A percentile compares a stretch with the other conserved stretches of the same genome.
Evolutionary conservation across 2,888 invertebrate genomes (phyloP).

Genomic region (Eurytoma californica): DNA sequence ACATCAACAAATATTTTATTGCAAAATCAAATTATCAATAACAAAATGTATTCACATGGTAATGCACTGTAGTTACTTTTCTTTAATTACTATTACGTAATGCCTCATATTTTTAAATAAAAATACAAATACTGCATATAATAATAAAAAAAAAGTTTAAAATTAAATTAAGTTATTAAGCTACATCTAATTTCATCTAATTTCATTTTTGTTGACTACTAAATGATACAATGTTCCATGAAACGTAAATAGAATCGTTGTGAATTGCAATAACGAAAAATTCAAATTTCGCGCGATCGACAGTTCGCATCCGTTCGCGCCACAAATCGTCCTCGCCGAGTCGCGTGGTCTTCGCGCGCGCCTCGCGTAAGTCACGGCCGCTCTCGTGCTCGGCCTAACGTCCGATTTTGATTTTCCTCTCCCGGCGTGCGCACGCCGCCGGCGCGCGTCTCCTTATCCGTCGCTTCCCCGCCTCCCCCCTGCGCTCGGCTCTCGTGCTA

Average conservation of each 20-base stretch:
- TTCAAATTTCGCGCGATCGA: neutral
- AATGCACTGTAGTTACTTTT: too few relatives aligned
- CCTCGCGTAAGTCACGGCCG: neutral
- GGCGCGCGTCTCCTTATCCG: neutral
- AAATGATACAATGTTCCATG: too few relatives aligned
- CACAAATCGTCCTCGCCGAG: neutral
- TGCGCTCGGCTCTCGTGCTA: neutral
- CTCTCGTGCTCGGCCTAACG: neutral
- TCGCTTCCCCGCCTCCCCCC: neutral
- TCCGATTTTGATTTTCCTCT: conserved; percentile 30
- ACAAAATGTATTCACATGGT: too few relatives aligned
- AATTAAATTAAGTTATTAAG: too few relatives aligned
- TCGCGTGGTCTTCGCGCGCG: neutral
- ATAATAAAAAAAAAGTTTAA: too few relatives aligned
- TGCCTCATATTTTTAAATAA: too few relatives aligned
- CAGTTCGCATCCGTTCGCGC: neutral
- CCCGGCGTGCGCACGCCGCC: conserved; percentile 12
- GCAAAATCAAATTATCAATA: too few relatives aligned
- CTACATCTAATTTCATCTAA: too few relatives aligned
- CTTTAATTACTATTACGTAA: too few relatives aligned
- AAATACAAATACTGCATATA: too few relatives aligned
- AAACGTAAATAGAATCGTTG: neutral
- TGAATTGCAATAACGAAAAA: neutral
- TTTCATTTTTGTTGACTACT: too few relatives aligned
- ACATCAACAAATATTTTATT: too few relatives aligned